phyloP scores from a whole-genome alignment of 2,113 vertebrate species.

The Coptodon rendalli region DNA sequence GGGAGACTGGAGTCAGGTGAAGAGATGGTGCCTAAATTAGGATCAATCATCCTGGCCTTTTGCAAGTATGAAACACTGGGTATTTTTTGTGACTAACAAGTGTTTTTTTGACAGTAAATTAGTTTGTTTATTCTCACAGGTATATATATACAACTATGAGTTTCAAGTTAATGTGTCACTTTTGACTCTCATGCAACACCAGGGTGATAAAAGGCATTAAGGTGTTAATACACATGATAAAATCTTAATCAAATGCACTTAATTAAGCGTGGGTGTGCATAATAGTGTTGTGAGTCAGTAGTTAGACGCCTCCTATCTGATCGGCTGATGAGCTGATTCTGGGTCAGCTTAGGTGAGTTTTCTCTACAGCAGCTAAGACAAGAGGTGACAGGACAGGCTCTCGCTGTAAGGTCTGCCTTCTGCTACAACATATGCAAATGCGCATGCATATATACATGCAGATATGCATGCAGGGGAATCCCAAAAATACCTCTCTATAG shows the following conservation, averaged over 20 bases:
- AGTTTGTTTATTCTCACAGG: neutral
- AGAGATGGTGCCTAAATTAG: conserved; percentile 7
- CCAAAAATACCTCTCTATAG: neutral
- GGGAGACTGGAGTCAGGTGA: neutral
- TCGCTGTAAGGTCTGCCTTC: neutral
- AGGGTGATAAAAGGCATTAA: neutral
- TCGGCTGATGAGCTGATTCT: neutral
- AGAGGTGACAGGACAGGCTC: conserved; percentile 11
- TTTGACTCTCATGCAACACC: neutral
- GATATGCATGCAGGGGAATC: neutral
- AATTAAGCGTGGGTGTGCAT: neutral
- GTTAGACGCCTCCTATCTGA: neutral
- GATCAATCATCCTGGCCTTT: conserved; percentile 21
- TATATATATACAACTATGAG: neutral
- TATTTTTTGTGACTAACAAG: neutral
- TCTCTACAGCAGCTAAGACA: neutral
- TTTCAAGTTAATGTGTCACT: neutral
- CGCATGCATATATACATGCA: neutral
- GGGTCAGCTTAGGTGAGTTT: conserved; percentile 8
- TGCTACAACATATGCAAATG: neutral
- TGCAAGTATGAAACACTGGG: neutral
- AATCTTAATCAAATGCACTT: neutral
- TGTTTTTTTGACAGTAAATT: neutral
- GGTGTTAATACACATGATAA: neutral
- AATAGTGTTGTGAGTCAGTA: neutral